Evolutionary conservation across 2,888 invertebrate species (phyloP).

Genomic region (Nymphalis c-album): DNA sequence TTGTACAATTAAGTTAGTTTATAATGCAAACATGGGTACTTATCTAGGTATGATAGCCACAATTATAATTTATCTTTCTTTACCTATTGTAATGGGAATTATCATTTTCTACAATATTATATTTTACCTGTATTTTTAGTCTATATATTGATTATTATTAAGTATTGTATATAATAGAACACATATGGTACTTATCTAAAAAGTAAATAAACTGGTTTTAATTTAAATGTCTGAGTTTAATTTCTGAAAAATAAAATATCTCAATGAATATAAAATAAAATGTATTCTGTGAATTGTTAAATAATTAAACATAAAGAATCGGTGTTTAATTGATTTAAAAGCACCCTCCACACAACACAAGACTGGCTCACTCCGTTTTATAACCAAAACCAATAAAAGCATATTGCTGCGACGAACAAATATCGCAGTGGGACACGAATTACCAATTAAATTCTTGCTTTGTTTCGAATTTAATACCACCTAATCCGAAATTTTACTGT

Average conservation of each 20-base stretch:
- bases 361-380: slow-evolving; percentile 42
- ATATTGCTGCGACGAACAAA: slow-evolving; percentile 41
- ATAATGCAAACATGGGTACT: slow-evolving; percentile 44
- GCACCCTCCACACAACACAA: slow-evolving; percentile 26
- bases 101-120: background rate
- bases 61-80: slow-evolving; percentile 4
- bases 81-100: background rate
- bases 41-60: slow-evolving; percentile 30
- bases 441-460: slow-evolving; percentile 77
- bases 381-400: slow-evolving; percentile 53
- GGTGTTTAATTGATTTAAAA: slow-evolving; percentile 44
- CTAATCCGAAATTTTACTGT: slow-evolving; percentile 79
- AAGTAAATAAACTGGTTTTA: slow-evolving; percentile 36
- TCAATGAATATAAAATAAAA: background rate
- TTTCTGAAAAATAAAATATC: slow-evolving; percentile 2
- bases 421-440: slow-evolving; percentile 56
- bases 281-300: slow-evolving; percentile 11
- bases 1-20: slow-evolving; percentile 26
- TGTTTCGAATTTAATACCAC: slow-evolving; percentile 78
- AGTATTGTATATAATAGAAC: background rate
- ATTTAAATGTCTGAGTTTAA: slow-evolving; percentile 23
- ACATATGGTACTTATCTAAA: slow-evolving; percentile 17
- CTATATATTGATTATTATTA: slow-evolving; percentile 2
- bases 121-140: slow-evolving; percentile 13
- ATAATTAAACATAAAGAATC: slow-evolving; percentile 19